Conservation (phyloP, 2,888 invertebrate genomes). For the Rhagonycha lutea region DNA sequence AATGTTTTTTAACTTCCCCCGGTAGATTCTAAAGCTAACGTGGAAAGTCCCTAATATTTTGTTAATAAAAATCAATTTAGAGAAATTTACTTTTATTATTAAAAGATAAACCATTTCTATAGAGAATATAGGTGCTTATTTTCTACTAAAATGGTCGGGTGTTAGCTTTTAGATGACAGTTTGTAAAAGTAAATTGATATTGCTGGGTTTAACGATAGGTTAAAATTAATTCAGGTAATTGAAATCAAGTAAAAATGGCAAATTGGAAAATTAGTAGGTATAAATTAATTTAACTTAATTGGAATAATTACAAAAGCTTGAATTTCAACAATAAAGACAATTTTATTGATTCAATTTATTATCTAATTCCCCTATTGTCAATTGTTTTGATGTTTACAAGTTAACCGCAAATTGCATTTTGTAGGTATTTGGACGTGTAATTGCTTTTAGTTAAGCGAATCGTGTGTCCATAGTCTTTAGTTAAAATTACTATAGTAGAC, state of each 20-base stretch:
- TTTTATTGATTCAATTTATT: neutral
- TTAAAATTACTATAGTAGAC: conserved; percentile 19
- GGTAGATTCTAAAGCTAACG: too few species aligned
- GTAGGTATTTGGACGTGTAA: conserved; percentile 26
- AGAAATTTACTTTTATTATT: too few species aligned
- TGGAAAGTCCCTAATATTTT: too few species aligned
- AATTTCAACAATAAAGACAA: neutral
- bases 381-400: conserved; percentile 4
- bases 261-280: neutral
- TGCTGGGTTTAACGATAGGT: neutral
- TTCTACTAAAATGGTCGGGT: neutral
- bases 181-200: neutral
- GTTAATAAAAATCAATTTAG: too few species aligned
- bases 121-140: neutral
- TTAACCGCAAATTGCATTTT: conserved; percentile 18
- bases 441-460: conserved; percentile 29
- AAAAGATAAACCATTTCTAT: too few species aligned
- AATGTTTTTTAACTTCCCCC: too few species aligned
- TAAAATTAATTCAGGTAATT: neutral
- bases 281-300: neutral
- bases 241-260: neutral
- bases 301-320: neutral
- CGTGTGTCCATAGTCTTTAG: conserved; percentile 24
- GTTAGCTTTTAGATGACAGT: neutral
- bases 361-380: neutral